phyloP scores from a whole-genome alignment of 2,888 invertebrate genomes.

The Meiosimyza decipiens region DNA sequence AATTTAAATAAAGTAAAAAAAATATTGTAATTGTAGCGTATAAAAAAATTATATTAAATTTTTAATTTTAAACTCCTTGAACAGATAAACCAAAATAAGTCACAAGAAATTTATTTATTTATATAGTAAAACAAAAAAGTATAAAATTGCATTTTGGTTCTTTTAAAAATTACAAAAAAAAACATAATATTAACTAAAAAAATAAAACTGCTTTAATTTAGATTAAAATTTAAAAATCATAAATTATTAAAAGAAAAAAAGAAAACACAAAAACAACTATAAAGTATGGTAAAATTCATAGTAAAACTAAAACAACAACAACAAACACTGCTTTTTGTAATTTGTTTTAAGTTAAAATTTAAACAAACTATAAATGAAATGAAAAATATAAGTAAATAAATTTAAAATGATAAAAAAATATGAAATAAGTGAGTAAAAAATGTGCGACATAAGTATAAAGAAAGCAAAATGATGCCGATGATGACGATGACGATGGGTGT shows the following conservation, averaged over 20 bases:
- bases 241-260: constrained; percentile 43
- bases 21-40: constrained; percentile 27
- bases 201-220: constrained; percentile 61
- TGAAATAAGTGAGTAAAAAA: constrained; percentile 29
- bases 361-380: constrained; percentile 47
- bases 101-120: constrained; percentile 17
- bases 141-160: constrained; percentile 43
- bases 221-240: constrained; percentile 51
- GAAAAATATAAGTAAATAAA: constrained; percentile 41
- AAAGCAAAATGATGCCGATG: constrained; percentile 13
- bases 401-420: constrained; percentile 39
- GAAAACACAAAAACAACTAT: constrained; percentile 42
- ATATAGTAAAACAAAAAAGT: constrained; percentile 33
- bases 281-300: constrained; percentile 47
- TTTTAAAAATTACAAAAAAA: constrained; percentile 42
- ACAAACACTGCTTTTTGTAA: constrained; percentile 65
- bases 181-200: constrained; percentile 32
- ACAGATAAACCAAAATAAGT: constrained; percentile 20
- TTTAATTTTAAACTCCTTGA: constrained; percentile 19
- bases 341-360: constrained; percentile 61
- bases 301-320: constrained; percentile 51
- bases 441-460: neutral
- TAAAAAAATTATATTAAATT: constrained; percentile 18
- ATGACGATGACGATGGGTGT: constrained; percentile 38
- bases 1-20: constrained; percentile 24